Evolutionary conservation across 2,888 invertebrate genomes (phyloP), one percentile per base, ranked within the genome.

Genomic region (Dioctria rufipes): DNA sequence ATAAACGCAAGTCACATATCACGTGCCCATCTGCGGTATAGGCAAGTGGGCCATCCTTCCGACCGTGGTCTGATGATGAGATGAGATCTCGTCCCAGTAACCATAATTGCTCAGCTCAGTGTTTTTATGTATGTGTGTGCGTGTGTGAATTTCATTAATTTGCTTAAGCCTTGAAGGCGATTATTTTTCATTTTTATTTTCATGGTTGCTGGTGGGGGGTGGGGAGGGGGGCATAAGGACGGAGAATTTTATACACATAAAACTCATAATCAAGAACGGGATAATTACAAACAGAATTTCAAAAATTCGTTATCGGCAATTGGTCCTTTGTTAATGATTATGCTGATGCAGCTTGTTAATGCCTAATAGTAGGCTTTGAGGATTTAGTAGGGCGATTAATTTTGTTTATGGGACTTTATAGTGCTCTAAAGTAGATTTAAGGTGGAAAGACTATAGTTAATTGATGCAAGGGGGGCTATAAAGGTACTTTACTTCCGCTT

Each of bases 71-170:
- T 25, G 25, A 25, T 73, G 73, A 73, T 73, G 73, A 73, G 73
- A 73, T 58, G 2, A 25, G 25, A 25, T 25, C 25, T 25, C 58
- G 43, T 73, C 60, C 73, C 60, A 42, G 73, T 58, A 73, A 73
- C 73, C 73, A 58, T 73, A 73, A 73, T 73, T 73, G 73, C 73
- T 73, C 42, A 51, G 60, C n/a, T 58, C 73, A 42, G 25, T 1
- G 25, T 2, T 25, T 25, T 25, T 25, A 2, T 25, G 25, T 25
- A 25, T 25, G 25, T 25, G 25, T 25, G 25, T 25, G 25, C 25
- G 58, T 73, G 60, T 73, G 58, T 73, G 73, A 42, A 73, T 58
- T 73, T 73, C 60, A 58, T 73, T 73, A 73, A 73, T 73, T 73
- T 73, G 42, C 40, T 58, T 13, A 9, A 73, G 60, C 73, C 73